phyloP scores from a whole-genome alignment of 2,797 vertebrate species.

The Leucoraja ocellata region DNA sequence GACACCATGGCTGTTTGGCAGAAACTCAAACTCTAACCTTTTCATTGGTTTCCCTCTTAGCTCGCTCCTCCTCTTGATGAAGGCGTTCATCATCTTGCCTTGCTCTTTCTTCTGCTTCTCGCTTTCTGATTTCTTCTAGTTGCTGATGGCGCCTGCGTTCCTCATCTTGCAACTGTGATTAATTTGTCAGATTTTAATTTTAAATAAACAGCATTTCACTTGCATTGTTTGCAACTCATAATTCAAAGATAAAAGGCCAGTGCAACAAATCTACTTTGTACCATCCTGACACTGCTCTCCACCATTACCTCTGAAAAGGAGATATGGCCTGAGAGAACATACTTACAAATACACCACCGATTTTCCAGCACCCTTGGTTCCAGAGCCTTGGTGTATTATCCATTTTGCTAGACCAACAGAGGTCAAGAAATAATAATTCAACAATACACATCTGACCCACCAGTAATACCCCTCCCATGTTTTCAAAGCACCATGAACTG shows the following conservation, averaged over 20 bases:
- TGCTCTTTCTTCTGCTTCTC: constrained; percentile 83
- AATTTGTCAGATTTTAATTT: constrained; percentile 5
- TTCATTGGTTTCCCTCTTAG: constrained; percentile 76
- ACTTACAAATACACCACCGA: neutral
- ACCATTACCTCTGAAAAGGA: neutral
- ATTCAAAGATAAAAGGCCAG: neutral
- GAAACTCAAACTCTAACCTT: constrained; percentile 66
- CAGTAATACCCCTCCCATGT: no score
- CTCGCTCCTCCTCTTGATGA: constrained; percentile 82
- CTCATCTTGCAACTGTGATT: constrained; percentile 88
- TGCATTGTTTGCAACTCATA: neutral
- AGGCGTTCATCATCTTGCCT: constrained; percentile 82
- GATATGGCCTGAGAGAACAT: neutral
- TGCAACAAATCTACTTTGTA: neutral
- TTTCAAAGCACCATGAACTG: neutral
- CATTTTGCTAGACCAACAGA: no score
- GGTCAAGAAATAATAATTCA: no score
- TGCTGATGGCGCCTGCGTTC: constrained; percentile 89
- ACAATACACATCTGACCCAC: no score
- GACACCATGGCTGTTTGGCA: neutral
- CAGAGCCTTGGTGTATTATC: no score
- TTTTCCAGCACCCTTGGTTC: no score
- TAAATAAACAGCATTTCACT: neutral
- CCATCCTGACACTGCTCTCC: neutral
- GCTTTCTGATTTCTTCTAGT: constrained; percentile 84